Evolutionary conservation across 2,888 invertebrate species (phyloP), one percentile per base, ranked within the genome.

Genomic region (Eupithecia pulchellata): DNA sequence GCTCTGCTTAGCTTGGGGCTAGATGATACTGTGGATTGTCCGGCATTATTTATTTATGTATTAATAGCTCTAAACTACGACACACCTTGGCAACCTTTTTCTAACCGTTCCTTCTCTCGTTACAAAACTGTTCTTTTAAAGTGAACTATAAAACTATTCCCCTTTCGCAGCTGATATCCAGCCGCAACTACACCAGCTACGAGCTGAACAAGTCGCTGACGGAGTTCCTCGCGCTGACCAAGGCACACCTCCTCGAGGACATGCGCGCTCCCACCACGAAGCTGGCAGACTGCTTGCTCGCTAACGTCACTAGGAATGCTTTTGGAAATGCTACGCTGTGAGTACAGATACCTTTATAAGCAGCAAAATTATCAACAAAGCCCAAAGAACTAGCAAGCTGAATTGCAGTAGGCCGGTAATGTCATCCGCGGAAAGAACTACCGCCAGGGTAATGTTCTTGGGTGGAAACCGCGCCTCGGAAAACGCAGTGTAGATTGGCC

Each of bases 201-300:
- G 94, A 94, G 79, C 83, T 94, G 74, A 94, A 94, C 81, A 94
- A 94, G 71, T 90, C 94, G 0, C 79, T 94, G 66, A 88, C 84
- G 52, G 90, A 93, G 74, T 87, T 94, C 71, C 74, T 94, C 68
- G 89, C 87, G 52, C 89, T 88, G 63, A 85, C 92, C 27, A 86
- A 91, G 68, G 78, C 89, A 17, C 89, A 91, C 57, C 76, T 91
- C 0, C 77, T 93, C 1, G 92, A 92, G 1, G 92, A 92, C 68
- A 77, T 91, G 25, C 73, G 78, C 1, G 81, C 86, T 1, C 82
- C 81, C 6, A 77, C 81, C 14, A 86, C 86, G 4, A 90, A 89
- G 73, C 80, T 93, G 17, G 77, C 84, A 0, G 86, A 86, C 6
- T 94, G 94, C 66, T 81, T 94, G 13, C 81, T 87, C 0, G 75